Percentiles rank a stretch among this genome's conserved stretches.
Evolutionary conservation across 2,113 vertebrate species (phyloP).

Genomic region (Urocolius indicus): DNA sequence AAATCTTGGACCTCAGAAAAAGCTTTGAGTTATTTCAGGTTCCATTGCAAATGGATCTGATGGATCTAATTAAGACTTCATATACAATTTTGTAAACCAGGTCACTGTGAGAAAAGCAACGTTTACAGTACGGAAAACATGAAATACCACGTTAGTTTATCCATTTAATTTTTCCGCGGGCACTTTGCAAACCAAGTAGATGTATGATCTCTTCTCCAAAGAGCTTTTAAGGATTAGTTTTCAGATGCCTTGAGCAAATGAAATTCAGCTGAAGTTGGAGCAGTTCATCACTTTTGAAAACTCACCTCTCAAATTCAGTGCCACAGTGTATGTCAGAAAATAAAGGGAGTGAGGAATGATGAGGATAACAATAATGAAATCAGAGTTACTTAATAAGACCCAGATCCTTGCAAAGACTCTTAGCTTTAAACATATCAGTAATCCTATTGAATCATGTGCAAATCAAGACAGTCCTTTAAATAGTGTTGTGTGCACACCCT

Average conservation of each 20-base stretch:
- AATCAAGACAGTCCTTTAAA: neutral
- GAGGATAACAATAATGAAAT: constrained; percentile 32
- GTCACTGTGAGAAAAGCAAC: neutral
- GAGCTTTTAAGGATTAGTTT: neutral
- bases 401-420: constrained; percentile 30
- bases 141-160: accelerated
- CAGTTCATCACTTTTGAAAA: neutral
- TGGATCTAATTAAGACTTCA: neutral
- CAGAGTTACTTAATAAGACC: neutral
- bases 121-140: neutral
- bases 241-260: neutral
- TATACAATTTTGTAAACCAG: neutral
- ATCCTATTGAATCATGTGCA: neutral
- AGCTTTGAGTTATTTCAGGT: neutral
- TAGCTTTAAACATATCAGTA: neutral
- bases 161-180: neutral
- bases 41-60: neutral
- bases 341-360: neutral
- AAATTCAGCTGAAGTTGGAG: neutral
- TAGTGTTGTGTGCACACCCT: neutral
- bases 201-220: neutral
- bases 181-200: neutral
- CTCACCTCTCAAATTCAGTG: neutral
- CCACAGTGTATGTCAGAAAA: neutral
- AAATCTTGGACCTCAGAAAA: neutral